Base-by-base conservation (phyloP, 2,888 invertebrate species). In the Atrina japonica region DNA sequence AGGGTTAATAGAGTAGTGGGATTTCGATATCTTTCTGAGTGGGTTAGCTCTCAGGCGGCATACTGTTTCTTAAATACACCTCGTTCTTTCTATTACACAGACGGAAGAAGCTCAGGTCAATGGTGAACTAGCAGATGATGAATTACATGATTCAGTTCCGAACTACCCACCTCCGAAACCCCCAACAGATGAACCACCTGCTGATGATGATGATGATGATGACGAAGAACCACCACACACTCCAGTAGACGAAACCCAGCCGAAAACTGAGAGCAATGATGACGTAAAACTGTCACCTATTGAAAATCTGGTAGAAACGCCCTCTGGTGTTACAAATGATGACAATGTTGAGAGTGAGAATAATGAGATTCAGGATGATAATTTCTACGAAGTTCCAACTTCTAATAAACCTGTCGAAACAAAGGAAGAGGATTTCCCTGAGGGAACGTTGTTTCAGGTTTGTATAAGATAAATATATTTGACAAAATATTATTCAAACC, bases 341-440 rank as follows among this genome's bases (percentile, higher is more conserved):
- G 50, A n/a, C n/a, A n/a, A 53, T 43, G 61, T 65, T 18, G 60
- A 71, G 43, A 65, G 50, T 5, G 66, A 70, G 27, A 61, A 61
- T 14, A 59, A 64, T 7, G 6, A 69, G 7, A 49, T 30, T 16
- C 47, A 45, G 2, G 77, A 81, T 55, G 81, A 76, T 7, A 71
- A 79, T 29, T 52, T 77, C 29, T 81, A 83, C 58, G 81, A 85
- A 56, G 76, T 80, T 7, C 85, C 85, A 1, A 77, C 78, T 7
- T 82, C 82, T n/a, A 83, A 83, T 55, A 81, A 82, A 71, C 81
- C 84, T 18, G 69, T 83, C 11, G 73, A 75, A n/a, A 66, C 81
- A 50, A 82, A 83, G 5, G 70, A 53, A 11, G 76, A 69, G 29
- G 75, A 76, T 25, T 59, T 80, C 9, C 83, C 78, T 65, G 58